Evolutionary conservation across 2,888 invertebrate genomes (phyloP), one percentile per base, ranked within the genome.

Genomic region (Troides oblongomaculatus): DNA sequence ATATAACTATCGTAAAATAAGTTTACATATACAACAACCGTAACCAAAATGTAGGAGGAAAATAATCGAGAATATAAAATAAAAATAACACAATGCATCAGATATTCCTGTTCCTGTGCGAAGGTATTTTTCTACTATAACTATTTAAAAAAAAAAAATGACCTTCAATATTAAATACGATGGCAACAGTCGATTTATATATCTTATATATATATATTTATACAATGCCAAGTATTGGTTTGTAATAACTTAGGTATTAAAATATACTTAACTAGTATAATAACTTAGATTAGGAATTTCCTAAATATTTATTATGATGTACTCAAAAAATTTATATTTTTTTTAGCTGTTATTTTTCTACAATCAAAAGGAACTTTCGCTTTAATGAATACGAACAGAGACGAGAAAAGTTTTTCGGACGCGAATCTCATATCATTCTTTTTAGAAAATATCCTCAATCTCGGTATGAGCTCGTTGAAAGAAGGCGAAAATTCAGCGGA

Each of bases 381-480:
- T 23, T 50, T 8, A 3, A 25, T 43, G 56, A 69, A 43, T 7
- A 8, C 43, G 14, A 61, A 59, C 36, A 30, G 46, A 46, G 64
- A 50, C 2, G 59, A 53, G n/a, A 53, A 36, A 25, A 62, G 18
- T 58, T 36, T 39, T 18, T 23, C 58, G 12, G 60, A 62, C 25
- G 14, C 62, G 14, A 57, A 58, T 2, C 36, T 70, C 3, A 56
- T 70, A 21, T 30, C 62, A 53, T 21, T 57, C 1, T 58, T 70
- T 8, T 39, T 70, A 14, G 66, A 70, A 43, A 70, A 70, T 18
- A 62, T 70, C n/a, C 18, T 70, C n/a, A 62, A 62, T 57, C 21
- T 59, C 8, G 69, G 69, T n/a, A 17, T 57, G 1, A 57, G 57
- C n/a, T 64, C 64, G 36, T 39, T 57, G 10, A n/a, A 21, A 8